Base-by-base conservation (phyloP, 92 coral and sea anemone species). In the Heliopora coerulea region DNA sequence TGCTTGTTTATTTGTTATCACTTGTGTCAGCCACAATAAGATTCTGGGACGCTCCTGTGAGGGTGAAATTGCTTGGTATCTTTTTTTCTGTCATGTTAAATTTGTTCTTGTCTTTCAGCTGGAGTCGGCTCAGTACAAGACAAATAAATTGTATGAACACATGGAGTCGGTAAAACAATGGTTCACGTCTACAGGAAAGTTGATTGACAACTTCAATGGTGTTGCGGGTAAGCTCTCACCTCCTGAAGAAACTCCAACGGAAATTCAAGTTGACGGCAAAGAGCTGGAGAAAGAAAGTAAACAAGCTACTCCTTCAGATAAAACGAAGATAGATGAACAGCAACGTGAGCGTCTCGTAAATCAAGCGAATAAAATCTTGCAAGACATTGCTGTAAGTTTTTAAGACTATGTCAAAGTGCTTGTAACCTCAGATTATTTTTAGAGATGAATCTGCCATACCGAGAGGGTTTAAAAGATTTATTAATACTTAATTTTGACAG, bases 381-480 rank as follows among this genome's bases (percentile, higher is more conserved):
- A 54, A 15, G 57, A 54, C 10, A 70, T 70, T 23, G 77, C 77
- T 30, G 77, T 70, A 70, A 50, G 77, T 52, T 48, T 20, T 49
- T 44, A 24, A 37, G 3, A 14, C 27, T n/a, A n/a, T n/a, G n/a
- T n/a, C n/a, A n/a, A n/a, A n/a, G n/a, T n/a, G n/a, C n/a, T n/a
- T n/a, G n/a, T n/a, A n/a, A n/a, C n/a, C n/a, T n/a, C n/a, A n/a
- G n/a, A n/a, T n/a, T n/a, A n/a, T n/a, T n/a, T n/a, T n/a, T n/a
- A n/a, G n/a, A n/a, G n/a, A n/a, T n/a, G n/a, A n/a, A n/a, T n/a
- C n/a, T n/a, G n/a, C n/a, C n/a, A n/a, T n/a, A n/a, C n/a, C n/a
- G n/a, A n/a, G n/a, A n/a, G n/a, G n/a, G n/a, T n/a, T n/a, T n/a
- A n/a, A n/a, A n/a, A n/a, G n/a, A n/a, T n/a, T n/a, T n/a, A n/a